Evolutionary conservation across 2,113 vertebrate species (phyloP), one percentile per base, ranked within the genome.

Genomic region (Psephotus haematonotus): DNA sequence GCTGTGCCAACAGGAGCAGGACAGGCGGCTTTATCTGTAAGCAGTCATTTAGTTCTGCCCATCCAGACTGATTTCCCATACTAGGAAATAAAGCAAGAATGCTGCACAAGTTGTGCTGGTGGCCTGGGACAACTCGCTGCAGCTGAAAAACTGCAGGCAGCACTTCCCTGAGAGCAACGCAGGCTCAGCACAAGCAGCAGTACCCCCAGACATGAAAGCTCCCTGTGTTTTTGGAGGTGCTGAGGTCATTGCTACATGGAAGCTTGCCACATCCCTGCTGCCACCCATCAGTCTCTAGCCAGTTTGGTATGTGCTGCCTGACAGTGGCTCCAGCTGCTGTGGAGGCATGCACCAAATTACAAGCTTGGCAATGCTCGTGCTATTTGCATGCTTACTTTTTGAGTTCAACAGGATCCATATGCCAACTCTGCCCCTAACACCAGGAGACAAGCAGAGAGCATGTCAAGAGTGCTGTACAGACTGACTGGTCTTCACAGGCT

Each of bases 301-400:
- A 64, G 62, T 7, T 8, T 46, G 74, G 46, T 74, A 84, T 1
- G 6, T 75, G 82, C 91, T 78, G 86, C 82, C 86, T 90, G 92
- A n/a, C 83, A 67, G 83, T 3, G 80, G 74, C 93, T 95, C 55
- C 44, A 88, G 60, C 91, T 91, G 95, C 41, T 87, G 69, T 8
- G 81, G 62, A 69, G 80, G 78, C 93, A 95, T 90, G 94, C 93
- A 94, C 20, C 84, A 85, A 76, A 80, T 52, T 79, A 81, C 76
- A 80, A 91, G 57, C 71, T 13, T 50, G 71, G 86, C 18, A 1
- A 47, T 39, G 83, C 86, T 93, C 23, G 2, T 82, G 91, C 88
- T 94, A 4, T 60, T 50, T 55, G 64, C 89, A 84, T 78, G 92
- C 94, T 97, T 81, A 31, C 55, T 65, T 60, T 88, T 88, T 2